Conservation (phyloP, 2,888 invertebrate species). For the Eristalis tenax region DNA sequence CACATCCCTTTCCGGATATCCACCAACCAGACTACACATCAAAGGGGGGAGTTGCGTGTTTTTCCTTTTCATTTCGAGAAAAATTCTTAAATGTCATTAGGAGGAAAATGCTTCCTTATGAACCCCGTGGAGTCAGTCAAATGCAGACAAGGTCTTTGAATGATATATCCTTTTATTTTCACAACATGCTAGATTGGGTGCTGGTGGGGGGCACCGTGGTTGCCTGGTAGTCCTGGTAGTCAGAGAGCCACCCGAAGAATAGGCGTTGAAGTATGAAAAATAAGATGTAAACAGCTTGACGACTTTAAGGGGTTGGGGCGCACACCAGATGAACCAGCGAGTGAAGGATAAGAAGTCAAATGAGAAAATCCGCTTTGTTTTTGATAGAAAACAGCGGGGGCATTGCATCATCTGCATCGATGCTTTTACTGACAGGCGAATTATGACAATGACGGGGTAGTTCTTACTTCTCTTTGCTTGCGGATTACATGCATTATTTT, state of each 20-base stretch:
- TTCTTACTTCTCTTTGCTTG: background rate
- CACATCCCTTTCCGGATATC: conserved; percentile 43
- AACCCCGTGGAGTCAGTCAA: conserved; percentile 60
- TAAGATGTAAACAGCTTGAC: conserved; percentile 24
- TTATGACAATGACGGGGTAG: background rate
- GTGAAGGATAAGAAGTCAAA: conserved; percentile 28
- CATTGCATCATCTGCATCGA: conserved; percentile 5
- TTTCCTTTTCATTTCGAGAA: conserved; percentile 6
- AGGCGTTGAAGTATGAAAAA: conserved; percentile 37
- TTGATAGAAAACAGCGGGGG: conserved; percentile 32
- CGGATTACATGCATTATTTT: too few relatives aligned
- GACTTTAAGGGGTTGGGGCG: background rate
- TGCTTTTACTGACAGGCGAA: background rate
- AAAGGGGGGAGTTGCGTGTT: background rate
- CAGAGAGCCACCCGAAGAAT: conserved; percentile 30
- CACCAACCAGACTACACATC: conserved; percentile 9
- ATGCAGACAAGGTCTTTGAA: conserved; percentile 59
- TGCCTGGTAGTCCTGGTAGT: conserved; percentile 27
- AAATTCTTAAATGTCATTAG: conserved; percentile 56
- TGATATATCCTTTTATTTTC: conserved; percentile 65
- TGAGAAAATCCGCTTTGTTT: conserved; percentile 23
- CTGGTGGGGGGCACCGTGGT: conserved; percentile 32
- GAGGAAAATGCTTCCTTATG: conserved; percentile 23
- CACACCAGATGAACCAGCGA: background rate
- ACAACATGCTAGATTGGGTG: conserved; percentile 58